Percentiles rank a stretch among this genome's conserved stretches.
Conservation (phyloP, 2,113 vertebrate genomes). For the Hylia prasina region DNA sequence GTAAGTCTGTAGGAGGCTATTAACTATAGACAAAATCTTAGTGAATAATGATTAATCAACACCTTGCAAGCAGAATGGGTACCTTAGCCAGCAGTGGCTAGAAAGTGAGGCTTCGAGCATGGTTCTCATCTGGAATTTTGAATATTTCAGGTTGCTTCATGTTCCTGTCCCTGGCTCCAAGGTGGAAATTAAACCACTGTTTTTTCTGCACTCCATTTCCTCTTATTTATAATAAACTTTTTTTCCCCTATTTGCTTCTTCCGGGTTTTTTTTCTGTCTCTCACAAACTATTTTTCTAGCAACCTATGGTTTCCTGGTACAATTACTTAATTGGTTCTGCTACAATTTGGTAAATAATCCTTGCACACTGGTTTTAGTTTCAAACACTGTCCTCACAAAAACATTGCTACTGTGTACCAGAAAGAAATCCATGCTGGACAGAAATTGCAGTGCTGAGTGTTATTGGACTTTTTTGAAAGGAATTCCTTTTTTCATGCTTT, state of each 20-base stretch:
- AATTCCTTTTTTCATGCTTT: not conserved
- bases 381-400: not conserved
- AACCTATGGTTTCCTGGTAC: not conserved
- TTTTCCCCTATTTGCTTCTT: not conserved
- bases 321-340: not conserved
- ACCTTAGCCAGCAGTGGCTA: not conserved
- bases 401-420: not conserved
- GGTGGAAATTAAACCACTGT: not conserved
- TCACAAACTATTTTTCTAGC: not conserved
- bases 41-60: not conserved
- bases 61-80: not conserved
- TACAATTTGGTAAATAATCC: not conserved
- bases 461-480: not conserved
- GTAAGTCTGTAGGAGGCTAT: not conserved
- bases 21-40: not conserved
- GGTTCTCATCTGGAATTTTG: not conserved
- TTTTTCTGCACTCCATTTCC: not conserved
- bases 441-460: not conserved
- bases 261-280: not conserved
- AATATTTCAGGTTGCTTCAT: not conserved
- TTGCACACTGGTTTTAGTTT: not conserved
- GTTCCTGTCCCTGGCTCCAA: not conserved
- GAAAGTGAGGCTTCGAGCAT: not conserved
- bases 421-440: not conserved
- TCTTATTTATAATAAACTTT: not conserved